phyloP scores from a whole-genome alignment of 2,888 invertebrate genomes.

The Aromia moschata region DNA sequence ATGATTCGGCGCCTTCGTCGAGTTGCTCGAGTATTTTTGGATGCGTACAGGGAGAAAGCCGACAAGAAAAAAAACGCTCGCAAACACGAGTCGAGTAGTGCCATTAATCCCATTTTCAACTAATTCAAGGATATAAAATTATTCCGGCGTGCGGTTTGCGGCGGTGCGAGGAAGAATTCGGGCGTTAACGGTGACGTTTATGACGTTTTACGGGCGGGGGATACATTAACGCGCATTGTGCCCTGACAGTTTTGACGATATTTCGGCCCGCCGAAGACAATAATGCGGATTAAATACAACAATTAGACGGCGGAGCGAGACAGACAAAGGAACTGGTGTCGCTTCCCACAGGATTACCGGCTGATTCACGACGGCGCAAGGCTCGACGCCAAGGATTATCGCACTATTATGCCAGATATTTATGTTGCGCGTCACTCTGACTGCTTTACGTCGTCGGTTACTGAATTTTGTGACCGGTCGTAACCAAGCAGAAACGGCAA shows the following conservation, averaged over 20 bases:
- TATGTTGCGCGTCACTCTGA: slow-evolving; percentile 37
- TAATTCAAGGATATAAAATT: slow-evolving; percentile 33
- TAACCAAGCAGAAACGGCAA: no score
- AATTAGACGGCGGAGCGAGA: slow-evolving; percentile 58
- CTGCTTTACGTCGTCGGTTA: slow-evolving; percentile 13
- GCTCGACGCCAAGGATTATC: slow-evolving; percentile 48
- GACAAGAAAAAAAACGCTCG: no score
- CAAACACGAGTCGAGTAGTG: not conserved
- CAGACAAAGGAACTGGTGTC: slow-evolving; percentile 57
- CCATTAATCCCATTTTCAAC: slow-evolving; percentile 19
- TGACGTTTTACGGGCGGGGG: slow-evolving; percentile 54
- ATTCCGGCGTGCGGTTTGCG: slow-evolving; percentile 32
- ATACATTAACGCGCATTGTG: slow-evolving; percentile 56
- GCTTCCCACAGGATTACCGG: slow-evolving; percentile 63
- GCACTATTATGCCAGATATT: slow-evolving; percentile 46
- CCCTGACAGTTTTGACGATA: slow-evolving; percentile 59
- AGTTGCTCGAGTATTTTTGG: no score
- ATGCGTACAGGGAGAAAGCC: no score
- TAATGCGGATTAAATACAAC: slow-evolving; percentile 63
- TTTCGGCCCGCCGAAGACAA: slow-evolving; percentile 60
- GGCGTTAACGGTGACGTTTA: slow-evolving; percentile 50
- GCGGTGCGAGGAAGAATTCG: slow-evolving; percentile 36
- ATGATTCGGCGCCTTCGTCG: no score
- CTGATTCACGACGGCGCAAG: slow-evolving; percentile 60
- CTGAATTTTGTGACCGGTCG: not conserved